phyloP scores from a whole-genome alignment of 1,140 invertebrate species.

The Eupeodes corollae region DNA sequence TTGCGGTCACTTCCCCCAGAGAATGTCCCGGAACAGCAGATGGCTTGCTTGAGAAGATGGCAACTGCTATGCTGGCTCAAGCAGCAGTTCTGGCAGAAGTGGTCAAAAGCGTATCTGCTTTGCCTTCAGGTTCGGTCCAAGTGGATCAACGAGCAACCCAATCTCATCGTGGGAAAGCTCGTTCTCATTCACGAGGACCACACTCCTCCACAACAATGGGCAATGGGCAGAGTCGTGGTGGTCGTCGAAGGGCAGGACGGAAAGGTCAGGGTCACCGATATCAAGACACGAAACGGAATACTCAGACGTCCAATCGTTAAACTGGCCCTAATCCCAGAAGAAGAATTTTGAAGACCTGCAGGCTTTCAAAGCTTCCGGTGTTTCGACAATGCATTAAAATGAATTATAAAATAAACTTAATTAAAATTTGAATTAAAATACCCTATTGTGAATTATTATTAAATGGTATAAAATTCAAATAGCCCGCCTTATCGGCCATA shows the following conservation, averaged over 20 bases:
- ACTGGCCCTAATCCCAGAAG: conserved; percentile 5
- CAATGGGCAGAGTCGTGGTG: conserved; percentile 24
- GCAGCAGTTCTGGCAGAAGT: conserved; percentile 15
- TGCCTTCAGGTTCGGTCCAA: conserved; percentile 21
- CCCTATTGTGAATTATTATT: no score
- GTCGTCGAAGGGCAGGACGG: conserved; percentile 30
- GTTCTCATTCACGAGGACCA: conserved; percentile 29
- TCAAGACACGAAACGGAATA: conserved; percentile 16
- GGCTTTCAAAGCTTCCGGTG: background rate
- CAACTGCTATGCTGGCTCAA: conserved; percentile 2
- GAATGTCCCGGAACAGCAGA: no score
- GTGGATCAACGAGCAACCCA: conserved; percentile 13
- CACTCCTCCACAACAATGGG: conserved; percentile 31
- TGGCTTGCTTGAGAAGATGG: background rate
- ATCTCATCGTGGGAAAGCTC: conserved; percentile 16
- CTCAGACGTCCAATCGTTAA: conserved; percentile 13
- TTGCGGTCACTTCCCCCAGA: no score
- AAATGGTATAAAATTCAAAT: no score
- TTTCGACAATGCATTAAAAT: no score
- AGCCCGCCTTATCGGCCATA: no score
- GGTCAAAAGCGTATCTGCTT: conserved; percentile 22
- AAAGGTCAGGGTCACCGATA: conserved; percentile 26
- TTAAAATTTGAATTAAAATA: no score
- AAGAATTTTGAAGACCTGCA: background rate
- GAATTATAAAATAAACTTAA: no score